Percentiles rank a stretch among this genome's conserved stretches.
phyloP scores from a whole-genome alignment of 2,113 vertebrate genomes.

The Pterophyllum scalare region DNA sequence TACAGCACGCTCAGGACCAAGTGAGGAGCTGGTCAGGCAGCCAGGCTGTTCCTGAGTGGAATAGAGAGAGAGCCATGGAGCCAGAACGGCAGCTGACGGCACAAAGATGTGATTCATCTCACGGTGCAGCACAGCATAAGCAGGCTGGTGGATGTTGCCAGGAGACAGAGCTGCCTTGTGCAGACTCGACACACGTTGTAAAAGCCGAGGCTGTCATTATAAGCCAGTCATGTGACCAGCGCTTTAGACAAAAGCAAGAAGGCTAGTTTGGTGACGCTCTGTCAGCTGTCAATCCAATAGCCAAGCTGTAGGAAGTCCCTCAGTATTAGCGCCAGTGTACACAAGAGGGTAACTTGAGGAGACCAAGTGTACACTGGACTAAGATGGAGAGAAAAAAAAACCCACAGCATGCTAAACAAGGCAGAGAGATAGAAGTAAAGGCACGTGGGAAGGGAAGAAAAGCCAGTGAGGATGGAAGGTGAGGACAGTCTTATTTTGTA shows the following conservation, averaged over 20 bases:
- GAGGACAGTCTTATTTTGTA: constrained; percentile 14
- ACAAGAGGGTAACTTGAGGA: neutral
- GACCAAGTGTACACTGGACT: neutral
- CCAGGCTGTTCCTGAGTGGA: constrained; percentile 22
- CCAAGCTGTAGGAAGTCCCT: neutral
- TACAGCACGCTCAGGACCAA: neutral
- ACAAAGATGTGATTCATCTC: constrained; percentile 70
- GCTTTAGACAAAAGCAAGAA: constrained; percentile 45
- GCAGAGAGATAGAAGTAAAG: neutral
- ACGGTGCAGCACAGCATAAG: constrained; percentile 33
- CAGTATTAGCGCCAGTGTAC: neutral
- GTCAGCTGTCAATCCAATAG: constrained; percentile 30
- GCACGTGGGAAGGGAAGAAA: neutral
- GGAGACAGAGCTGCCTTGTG: constrained; percentile 72
- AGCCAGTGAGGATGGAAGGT: neutral
- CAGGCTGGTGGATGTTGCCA: constrained; percentile 69
- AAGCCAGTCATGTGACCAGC: constrained; percentile 54
- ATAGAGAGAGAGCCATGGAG: constrained; percentile 7
- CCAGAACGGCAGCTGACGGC: constrained; percentile 51
- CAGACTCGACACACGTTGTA: constrained; percentile 50
- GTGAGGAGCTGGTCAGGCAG: constrained; percentile 12
- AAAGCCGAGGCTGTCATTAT: constrained; percentile 45
- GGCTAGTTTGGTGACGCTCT: neutral
- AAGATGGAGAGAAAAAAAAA: neutral
- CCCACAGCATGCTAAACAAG: neutral